Evolutionary conservation across 2,888 invertebrate genomes (phyloP).

Genomic region (Epinotia brunnichana): DNA sequence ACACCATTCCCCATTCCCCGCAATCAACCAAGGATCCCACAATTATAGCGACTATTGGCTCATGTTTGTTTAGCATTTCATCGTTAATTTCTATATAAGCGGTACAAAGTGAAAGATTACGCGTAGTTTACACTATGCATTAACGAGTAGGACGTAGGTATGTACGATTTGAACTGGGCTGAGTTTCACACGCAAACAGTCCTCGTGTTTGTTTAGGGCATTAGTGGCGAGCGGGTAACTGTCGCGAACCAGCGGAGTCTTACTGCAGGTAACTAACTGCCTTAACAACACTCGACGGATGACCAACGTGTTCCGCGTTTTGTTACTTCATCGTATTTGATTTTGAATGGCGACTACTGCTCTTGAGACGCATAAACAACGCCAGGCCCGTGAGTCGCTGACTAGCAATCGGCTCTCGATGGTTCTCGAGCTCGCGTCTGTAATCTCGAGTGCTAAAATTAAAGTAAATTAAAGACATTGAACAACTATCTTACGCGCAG

Average conservation of each 20-base stretch:
- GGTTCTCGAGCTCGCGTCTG: slow-evolving; percentile 59
- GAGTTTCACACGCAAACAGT: slow-evolving; percentile 75
- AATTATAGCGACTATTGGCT: slow-evolving; percentile 62
- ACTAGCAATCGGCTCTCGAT: slow-evolving; percentile 63
- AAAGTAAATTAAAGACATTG: slow-evolving; percentile 76
- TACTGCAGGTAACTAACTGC: slow-evolving; percentile 47
- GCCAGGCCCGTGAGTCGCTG: slow-evolving; percentile 58
- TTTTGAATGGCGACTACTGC: slow-evolving; percentile 50
- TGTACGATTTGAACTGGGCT: slow-evolving; percentile 71
- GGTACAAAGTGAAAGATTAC: slow-evolving; percentile 80
- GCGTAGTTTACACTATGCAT: slow-evolving; percentile 68
- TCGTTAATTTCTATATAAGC: slow-evolving; percentile 76
- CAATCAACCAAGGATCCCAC: slow-evolving; percentile 63
- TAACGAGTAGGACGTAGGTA: slow-evolving; percentile 61
- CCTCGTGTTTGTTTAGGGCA: slow-evolving; percentile 64
- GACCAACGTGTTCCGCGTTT: slow-evolving; percentile 40
- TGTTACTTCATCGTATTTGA: slow-evolving; percentile 43
- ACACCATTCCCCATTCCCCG: slow-evolving; percentile 55
- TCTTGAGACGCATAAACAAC: slow-evolving; percentile 61
- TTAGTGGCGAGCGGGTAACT: slow-evolving; percentile 71
- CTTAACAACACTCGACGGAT: slow-evolving; percentile 41
- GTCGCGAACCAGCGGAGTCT: slow-evolving; percentile 60
- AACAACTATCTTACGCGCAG: slow-evolving; percentile 75
- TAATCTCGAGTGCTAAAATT: slow-evolving; percentile 67
- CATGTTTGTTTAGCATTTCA: slow-evolving; percentile 69